These are phyloP conservation scores for Dufourea novaeangliae DNA, from an alignment of 1,140 invertebrate species.

Conservation along the genomic window DNA sequence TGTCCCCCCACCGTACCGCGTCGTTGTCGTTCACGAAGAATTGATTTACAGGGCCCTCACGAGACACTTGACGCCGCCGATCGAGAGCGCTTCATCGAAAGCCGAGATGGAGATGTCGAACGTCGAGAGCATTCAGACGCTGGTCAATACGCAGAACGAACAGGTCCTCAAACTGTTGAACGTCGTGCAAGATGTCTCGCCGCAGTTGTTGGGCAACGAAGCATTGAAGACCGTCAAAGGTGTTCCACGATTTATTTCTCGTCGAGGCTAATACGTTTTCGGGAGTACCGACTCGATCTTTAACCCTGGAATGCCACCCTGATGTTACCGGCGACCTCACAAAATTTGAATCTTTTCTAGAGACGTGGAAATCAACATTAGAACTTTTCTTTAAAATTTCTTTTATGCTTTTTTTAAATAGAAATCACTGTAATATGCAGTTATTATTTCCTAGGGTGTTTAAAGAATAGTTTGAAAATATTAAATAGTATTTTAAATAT, in stretches of 20 bases:
- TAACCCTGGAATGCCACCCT: too few relatives aligned
- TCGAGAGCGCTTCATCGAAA: conserved; percentile 39
- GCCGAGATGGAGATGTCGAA: conserved; percentile 57
- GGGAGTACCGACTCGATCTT: too few relatives aligned
- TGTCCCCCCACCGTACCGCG: background rate
- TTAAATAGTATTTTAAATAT: too few relatives aligned
- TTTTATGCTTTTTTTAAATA: too few relatives aligned
- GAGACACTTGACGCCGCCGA: conserved; percentile 68
- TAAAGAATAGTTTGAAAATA: too few relatives aligned
- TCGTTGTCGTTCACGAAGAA: background rate
- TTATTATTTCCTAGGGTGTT: too few relatives aligned
- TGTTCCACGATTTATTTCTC: conserved; percentile 28
- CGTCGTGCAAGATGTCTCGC: conserved; percentile 73
- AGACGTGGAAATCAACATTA: too few relatives aligned
- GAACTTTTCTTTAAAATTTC: too few relatives aligned
- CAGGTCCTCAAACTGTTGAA: conserved; percentile 77
- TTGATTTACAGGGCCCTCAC: conserved; percentile 64
- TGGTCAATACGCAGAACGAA: conserved; percentile 79
- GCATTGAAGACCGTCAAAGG: conserved; percentile 70
- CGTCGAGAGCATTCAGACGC: conserved; percentile 77
- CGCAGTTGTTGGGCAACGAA: conserved; percentile 76
- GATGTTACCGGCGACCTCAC: too few relatives aligned
- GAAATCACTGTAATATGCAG: too few relatives aligned
- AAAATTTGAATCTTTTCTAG: too few relatives aligned
- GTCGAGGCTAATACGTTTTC: too few relatives aligned